A percentile compares a stretch with the other conserved stretches of the same genome.
These are phyloP conservation scores for Trichonephila inaurata DNA, from an alignment of 1,140 invertebrate species.

Conservation along the genomic window DNA sequence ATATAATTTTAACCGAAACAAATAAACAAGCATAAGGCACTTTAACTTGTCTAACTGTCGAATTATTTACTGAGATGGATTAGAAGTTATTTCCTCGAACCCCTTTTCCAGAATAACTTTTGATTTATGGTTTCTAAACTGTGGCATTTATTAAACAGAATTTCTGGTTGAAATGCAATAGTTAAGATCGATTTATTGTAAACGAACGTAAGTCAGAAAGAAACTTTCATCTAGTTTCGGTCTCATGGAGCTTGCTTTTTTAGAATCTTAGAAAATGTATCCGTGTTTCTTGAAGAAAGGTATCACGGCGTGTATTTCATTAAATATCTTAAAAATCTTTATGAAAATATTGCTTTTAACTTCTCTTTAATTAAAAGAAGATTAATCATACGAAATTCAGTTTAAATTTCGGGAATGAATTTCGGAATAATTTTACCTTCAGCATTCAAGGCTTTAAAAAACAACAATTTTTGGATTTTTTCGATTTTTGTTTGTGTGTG, in stretches of 20 bases:
- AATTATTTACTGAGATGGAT: neutral
- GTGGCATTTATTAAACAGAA: neutral
- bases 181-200: neutral
- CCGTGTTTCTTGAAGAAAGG: too few species aligned
- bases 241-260: neutral
- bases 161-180: neutral
- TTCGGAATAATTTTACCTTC: too few species aligned
- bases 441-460: too few species aligned
- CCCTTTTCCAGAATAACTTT: neutral
- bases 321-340: too few species aligned
- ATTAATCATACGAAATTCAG: too few species aligned
- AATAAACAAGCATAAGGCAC: neutral
- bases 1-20: neutral
- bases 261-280: too few species aligned
- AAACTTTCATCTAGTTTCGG: neutral
- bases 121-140: neutral
- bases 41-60: neutral
- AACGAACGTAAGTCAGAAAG: neutral
- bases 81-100: neutral
- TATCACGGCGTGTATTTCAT: too few species aligned
- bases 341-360: too few species aligned
- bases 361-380: too few species aligned
- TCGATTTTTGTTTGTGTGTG: too few species aligned
- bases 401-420: too few species aligned
- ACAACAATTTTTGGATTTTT: too few species aligned